These are phyloP conservation scores for Molossus molossus DNA, from an alignment of 2,797 vertebrate genomes.

Conservation along the genomic window DNA sequence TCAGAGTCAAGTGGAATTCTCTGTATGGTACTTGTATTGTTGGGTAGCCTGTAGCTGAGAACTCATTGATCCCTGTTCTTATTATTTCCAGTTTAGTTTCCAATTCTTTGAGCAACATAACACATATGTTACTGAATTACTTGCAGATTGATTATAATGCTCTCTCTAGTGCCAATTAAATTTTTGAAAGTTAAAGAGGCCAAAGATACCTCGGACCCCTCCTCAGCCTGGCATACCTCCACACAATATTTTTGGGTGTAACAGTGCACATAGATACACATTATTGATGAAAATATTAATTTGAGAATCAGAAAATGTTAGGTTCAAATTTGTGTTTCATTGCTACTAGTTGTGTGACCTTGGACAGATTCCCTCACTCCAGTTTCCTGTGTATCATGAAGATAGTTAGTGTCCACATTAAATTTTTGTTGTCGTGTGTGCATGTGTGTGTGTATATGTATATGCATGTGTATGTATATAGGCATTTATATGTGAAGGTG, in stretches of 20 bases:
- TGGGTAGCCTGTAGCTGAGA: neutral
- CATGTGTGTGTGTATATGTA: fast-evolving
- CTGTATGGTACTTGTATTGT: neutral
- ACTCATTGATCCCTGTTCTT: neutral
- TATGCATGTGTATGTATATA: neutral
- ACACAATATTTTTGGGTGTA: neutral
- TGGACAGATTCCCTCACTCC: neutral
- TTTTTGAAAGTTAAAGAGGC: constrained; percentile 34
- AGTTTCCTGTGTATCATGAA: neutral
- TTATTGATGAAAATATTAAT: neutral
- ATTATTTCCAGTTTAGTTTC: neutral
- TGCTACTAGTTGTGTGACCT: neutral
- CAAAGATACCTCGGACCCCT: neutral
- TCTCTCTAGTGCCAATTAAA: constrained; percentile 25
- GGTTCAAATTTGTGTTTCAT: constrained; percentile 5
- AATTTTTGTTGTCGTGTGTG: constrained; percentile 34
- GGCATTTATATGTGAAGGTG: neutral
- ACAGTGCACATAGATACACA: neutral
- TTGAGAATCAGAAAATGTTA: constrained; percentile 33
- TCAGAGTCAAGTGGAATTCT: neutral
- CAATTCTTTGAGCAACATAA: neutral
- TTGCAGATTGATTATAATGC: constrained; percentile 6
- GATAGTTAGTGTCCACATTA: neutral
- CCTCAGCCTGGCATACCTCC: neutral
- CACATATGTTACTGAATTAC: neutral